These are phyloP conservation scores for Stichopus chloronotus DNA, from an alignment of 35 echinoderm and acorn worm genomes.

Conservation along the genomic window DNA sequence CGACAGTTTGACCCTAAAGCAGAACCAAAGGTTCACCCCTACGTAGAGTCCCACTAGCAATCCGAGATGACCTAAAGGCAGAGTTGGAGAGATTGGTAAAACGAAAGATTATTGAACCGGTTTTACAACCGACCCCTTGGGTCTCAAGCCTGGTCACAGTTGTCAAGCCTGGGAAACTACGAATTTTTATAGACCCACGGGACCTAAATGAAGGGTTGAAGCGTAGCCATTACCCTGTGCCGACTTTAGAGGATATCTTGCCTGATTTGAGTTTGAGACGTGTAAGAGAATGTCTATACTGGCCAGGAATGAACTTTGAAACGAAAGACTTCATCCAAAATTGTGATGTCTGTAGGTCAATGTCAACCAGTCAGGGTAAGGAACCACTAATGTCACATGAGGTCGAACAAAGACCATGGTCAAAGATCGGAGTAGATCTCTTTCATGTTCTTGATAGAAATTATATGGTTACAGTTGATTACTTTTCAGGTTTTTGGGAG, in stretches of 20 bases:
- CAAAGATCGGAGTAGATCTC: constrained; percentile 53
- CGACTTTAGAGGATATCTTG: constrained; percentile 61
- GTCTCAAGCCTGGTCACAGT: constrained; percentile 65
- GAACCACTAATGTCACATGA: constrained; percentile 64
- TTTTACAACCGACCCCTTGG: constrained; percentile 76
- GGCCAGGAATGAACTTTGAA: constrained; percentile 61
- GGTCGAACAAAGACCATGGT: constrained; percentile 53
- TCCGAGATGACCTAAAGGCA: constrained; percentile 59
- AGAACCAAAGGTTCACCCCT: constrained; percentile 71
- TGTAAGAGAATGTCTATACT: constrained; percentile 74
- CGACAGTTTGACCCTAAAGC: constrained; percentile 52
- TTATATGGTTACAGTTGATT: constrained; percentile 75
- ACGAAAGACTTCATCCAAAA: constrained; percentile 42
- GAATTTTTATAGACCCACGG: constrained; percentile 77
- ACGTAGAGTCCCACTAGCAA: constrained; percentile 66
- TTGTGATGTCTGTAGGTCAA: constrained; percentile 49
- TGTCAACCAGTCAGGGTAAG: constrained; percentile 53
- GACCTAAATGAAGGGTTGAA: constrained; percentile 75
- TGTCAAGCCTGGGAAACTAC: constrained; percentile 58
- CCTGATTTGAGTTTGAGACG: constrained; percentile 48
- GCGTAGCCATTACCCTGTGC: constrained; percentile 64
- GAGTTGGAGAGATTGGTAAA: constrained; percentile 59
- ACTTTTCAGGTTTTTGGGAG: constrained; percentile 79
- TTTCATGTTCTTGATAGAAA: constrained; percentile 55
- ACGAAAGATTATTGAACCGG: constrained; percentile 57